Percentiles rank a stretch among this genome's conserved stretches.
phyloP scores from a whole-genome alignment of 2,113 vertebrate species.

The Salvelinus sp. region DNA sequence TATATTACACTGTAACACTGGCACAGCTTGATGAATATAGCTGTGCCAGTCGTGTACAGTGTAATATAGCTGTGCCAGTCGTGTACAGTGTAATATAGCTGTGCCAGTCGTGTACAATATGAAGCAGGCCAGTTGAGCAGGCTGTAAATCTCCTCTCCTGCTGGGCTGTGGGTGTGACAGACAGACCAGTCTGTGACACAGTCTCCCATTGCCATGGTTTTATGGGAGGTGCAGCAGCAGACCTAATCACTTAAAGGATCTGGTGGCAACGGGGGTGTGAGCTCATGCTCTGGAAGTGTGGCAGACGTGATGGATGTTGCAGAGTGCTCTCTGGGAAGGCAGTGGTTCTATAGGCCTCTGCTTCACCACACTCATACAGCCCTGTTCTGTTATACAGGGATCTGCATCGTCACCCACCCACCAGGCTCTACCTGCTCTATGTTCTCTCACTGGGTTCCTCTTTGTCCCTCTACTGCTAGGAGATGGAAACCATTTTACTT shows the following conservation, averaged over 20 bases:
- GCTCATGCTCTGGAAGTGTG: conserved; percentile 19
- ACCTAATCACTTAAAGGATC: conserved; percentile 67
- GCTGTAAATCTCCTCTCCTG: conserved; percentile 51
- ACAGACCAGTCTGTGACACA: conserved; percentile 26
- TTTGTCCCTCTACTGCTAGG: not conserved
- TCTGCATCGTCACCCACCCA: not conserved
- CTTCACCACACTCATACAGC: not conserved
- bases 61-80: not conserved
- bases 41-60: not conserved
- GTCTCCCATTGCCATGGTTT: conserved; percentile 5
- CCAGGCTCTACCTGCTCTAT: not conserved
- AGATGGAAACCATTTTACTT: not conserved
- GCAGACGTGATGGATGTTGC: conserved; percentile 13
- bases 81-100: conserved; percentile 42
- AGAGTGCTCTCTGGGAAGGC: conserved; percentile 7
- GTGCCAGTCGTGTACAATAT: not conserved
- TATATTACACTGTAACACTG: too few relatives aligned
- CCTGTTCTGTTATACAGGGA: too few relatives aligned
- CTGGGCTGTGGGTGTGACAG: conserved; percentile 37
- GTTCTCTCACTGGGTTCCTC: not conserved
- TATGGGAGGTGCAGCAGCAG: conserved; percentile 13
- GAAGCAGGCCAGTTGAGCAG: conserved; percentile 24
- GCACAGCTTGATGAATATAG: too few relatives aligned
- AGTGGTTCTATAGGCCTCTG: conserved; percentile 11
- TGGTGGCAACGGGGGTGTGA: too few relatives aligned